Evolutionary conservation across 2,888 invertebrate genomes (phyloP).

Genomic region (Diarsia dahlii): DNA sequence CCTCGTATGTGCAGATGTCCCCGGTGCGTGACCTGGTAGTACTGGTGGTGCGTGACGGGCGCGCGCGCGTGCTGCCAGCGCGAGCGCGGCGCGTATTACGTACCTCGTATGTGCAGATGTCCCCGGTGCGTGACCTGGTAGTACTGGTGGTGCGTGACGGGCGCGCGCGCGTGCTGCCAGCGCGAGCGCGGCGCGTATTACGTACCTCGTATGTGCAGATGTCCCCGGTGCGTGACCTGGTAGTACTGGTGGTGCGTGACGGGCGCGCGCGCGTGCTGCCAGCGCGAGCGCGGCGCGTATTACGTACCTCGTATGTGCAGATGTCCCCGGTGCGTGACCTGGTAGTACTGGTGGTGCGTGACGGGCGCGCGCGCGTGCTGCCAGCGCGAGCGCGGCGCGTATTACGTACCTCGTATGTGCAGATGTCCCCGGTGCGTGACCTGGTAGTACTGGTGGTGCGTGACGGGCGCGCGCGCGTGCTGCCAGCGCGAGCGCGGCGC

Average conservation of each 20-base stretch:
- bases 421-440: no score
- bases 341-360: no score
- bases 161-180: conserved; percentile 93
- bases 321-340: no score
- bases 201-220: no score
- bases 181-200: conserved; percentile 93
- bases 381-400: no score
- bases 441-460: no score
- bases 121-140: conserved; percentile 92
- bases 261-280: conserved; percentile 93
- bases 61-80: conserved; percentile 93
- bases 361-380: no score
- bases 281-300: conserved; percentile 93
- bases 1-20: conserved; percentile 44
- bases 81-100: conserved; percentile 93
- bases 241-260: conserved; percentile 94
- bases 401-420: no score
- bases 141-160: conserved; percentile 93
- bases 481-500: no score
- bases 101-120: conserved; percentile 43
- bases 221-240: conserved; percentile 91
- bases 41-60: conserved; percentile 93
- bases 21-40: conserved; percentile 92
- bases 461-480: no score
- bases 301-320: no score